These are phyloP conservation scores for Netelia inedita DNA, from an alignment of 2,888 invertebrate species.

Conservation along the genomic window DNA sequence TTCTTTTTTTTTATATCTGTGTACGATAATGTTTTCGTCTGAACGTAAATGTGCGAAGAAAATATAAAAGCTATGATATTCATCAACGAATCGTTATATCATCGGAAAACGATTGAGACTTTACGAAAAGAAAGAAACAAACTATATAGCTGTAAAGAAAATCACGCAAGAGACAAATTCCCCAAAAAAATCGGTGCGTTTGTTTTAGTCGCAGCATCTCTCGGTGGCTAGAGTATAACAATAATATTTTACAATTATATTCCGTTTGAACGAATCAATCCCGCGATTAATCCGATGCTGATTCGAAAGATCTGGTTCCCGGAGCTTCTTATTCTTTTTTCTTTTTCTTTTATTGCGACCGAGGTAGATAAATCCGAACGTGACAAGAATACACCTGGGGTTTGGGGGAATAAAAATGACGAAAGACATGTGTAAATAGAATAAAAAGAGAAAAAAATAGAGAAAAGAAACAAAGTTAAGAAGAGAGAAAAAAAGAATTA, in stretches of 20 bases:
- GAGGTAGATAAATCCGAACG: slow-evolving; percentile 1
- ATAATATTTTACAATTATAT: slow-evolving; percentile 38
- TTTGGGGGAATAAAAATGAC: neutral
- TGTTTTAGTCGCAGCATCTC: slow-evolving; percentile 45
- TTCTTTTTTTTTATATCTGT: slow-evolving; percentile 19
- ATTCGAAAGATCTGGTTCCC: slow-evolving; percentile 80
- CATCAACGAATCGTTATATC: neutral
- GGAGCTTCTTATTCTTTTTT: neutral
- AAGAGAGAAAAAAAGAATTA: slow-evolving; percentile 16
- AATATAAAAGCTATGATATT: slow-evolving; percentile 10
- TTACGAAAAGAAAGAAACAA: neutral
- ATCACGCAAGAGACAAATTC: slow-evolving; percentile 3
- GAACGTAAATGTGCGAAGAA: slow-evolving; percentile 1
- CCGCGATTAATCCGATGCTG: slow-evolving; percentile 72
- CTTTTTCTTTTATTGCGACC: neutral
- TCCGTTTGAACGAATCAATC: slow-evolving; percentile 75
- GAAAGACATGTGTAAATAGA: neutral
- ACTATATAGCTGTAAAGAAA: neutral
- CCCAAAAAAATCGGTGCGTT: slow-evolving; percentile 27
- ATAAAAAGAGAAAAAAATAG: neutral
- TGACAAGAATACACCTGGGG: slow-evolving; percentile 3
- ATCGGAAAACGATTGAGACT: neutral
- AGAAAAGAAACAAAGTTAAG: neutral
- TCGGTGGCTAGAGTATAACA: slow-evolving; percentile 54
- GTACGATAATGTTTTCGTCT: slow-evolving; percentile 6